Conservation (phyloP, 2,888 invertebrate genomes). For the Eupithecia abbreviata region DNA sequence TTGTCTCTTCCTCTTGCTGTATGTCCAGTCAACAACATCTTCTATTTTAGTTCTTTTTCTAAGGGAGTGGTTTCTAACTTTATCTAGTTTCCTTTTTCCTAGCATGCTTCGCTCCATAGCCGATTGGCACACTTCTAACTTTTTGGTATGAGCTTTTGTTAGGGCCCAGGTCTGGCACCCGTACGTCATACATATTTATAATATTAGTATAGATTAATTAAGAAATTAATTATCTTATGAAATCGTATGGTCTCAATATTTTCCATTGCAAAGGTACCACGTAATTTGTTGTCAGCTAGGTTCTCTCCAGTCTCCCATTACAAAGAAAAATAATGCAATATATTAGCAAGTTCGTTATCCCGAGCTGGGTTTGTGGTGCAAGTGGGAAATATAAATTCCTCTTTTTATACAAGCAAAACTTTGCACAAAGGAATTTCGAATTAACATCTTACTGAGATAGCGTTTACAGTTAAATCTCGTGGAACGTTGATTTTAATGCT, state of each 20-base stretch:
- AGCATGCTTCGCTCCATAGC: no score
- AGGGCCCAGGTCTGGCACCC: no score
- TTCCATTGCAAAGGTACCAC: neutral
- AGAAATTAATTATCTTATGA: no score
- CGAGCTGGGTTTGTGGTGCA: constrained; percentile 36
- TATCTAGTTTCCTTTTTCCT: no score
- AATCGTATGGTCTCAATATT: neutral
- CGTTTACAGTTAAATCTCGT: constrained; percentile 3
- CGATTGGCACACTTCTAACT: no score
- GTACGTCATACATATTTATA: no score
- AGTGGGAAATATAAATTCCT: constrained; percentile 29
- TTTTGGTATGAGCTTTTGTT: no score
- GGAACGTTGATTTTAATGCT: constrained; percentile 9
- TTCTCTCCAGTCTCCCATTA: constrained; percentile 47
- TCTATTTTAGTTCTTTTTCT: no score
- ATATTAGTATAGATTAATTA: no score
- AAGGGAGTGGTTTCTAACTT: no score
- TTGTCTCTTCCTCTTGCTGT: no score
- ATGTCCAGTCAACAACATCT: no score
- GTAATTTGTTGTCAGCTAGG: constrained; percentile 33
- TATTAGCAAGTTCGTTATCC: constrained; percentile 54
- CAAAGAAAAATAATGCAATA: constrained; percentile 57
- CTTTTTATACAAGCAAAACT: constrained; percentile 16
- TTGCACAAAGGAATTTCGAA: constrained; percentile 14
- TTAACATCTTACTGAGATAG: constrained; percentile 9